phyloP scores from a whole-genome alignment of 2,797 vertebrate species.

The Pseudochirops corinnae region DNA sequence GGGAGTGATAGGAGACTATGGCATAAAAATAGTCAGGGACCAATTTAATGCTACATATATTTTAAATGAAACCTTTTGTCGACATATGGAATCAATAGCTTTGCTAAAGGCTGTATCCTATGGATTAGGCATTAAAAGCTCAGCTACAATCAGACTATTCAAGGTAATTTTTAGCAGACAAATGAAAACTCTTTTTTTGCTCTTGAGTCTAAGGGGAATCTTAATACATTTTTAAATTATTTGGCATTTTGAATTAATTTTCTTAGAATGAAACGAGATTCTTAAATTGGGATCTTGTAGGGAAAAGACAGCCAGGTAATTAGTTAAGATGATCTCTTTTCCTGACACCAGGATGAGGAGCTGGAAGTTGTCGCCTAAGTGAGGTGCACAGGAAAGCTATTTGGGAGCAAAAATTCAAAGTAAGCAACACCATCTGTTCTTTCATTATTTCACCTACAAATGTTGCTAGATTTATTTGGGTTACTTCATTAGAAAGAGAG shows the following conservation, averaged over 20 bases:
- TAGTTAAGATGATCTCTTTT: slow-evolving; percentile 76
- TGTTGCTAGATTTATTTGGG: slow-evolving; percentile 75
- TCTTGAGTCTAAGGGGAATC: slow-evolving; percentile 78
- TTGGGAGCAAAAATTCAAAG: slow-evolving; percentile 78
- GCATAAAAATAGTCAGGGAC: slow-evolving; percentile 73
- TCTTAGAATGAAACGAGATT: slow-evolving; percentile 81
- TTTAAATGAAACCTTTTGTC: slow-evolving; percentile 80
- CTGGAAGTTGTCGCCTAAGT: slow-evolving; percentile 63
- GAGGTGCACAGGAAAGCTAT: slow-evolving; percentile 77
- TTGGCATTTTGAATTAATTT: slow-evolving; percentile 83
- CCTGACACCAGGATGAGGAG: slow-evolving; percentile 62
- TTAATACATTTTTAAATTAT: slow-evolving; percentile 81
- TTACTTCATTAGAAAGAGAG: slow-evolving; percentile 73
- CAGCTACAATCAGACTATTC: slow-evolving; percentile 71
- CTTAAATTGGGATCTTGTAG: slow-evolving; percentile 82
- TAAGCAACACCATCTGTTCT: slow-evolving; percentile 80
- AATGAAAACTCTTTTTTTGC: slow-evolving; percentile 77
- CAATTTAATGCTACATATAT: slow-evolving; percentile 75
- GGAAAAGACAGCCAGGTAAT: slow-evolving; percentile 81
- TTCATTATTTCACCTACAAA: slow-evolving; percentile 79
- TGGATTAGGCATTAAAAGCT: slow-evolving; percentile 80
- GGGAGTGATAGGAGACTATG: slow-evolving; percentile 65
- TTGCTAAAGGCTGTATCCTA: slow-evolving; percentile 74
- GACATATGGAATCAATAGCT: slow-evolving; percentile 76
- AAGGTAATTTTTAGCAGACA: slow-evolving; percentile 75